These are phyloP conservation scores for Halisarca cf. caerulea DNA, from an alignment of 37 sponge, comb jelly and placozoan species.

Conservation along the genomic window DNA sequence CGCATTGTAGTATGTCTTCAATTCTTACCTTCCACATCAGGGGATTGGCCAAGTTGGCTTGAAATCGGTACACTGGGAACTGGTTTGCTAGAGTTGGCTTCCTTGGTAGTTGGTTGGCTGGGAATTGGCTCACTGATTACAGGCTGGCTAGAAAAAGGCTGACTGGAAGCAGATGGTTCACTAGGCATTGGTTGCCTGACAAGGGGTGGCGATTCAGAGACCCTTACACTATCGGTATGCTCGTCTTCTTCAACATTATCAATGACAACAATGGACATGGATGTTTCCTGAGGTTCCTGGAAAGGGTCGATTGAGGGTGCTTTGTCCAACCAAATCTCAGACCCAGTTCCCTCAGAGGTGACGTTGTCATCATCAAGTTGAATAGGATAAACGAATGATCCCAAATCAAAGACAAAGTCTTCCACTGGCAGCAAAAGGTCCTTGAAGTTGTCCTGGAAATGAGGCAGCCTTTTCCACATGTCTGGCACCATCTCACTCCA, in stretches of 20 bases:
- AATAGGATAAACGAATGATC: slow-evolving; percentile 32
- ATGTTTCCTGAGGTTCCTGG: neutral
- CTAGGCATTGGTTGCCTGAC: too few species aligned
- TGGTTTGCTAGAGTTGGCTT: too few species aligned
- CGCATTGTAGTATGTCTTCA: too few species aligned
- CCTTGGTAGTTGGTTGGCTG: too few species aligned
- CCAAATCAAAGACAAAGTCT: slow-evolving; percentile 42
- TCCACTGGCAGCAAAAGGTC: slow-evolving; percentile 18
- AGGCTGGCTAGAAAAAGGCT: too few species aligned
- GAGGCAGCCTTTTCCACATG: slow-evolving; percentile 15
- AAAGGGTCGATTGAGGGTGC: neutral
- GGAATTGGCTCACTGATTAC: too few species aligned
- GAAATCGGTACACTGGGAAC: too few species aligned
- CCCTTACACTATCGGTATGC: too few species aligned
- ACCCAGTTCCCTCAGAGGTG: neutral
- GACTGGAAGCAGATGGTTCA: too few species aligned
- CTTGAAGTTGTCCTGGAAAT: slow-evolving; percentile 26
- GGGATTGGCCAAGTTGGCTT: too few species aligned
- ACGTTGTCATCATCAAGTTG: neutral
- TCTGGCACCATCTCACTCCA: slow-evolving; percentile 13
- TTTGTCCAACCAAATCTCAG: slow-evolving; percentile 16
- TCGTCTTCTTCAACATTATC: neutral
- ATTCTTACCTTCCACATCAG: too few species aligned
- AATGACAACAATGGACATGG: neutral
- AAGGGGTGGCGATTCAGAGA: too few species aligned